Evolutionary conservation across 2,797 vertebrate genomes (phyloP).

Genomic region (Muscicapa comitata): DNA sequence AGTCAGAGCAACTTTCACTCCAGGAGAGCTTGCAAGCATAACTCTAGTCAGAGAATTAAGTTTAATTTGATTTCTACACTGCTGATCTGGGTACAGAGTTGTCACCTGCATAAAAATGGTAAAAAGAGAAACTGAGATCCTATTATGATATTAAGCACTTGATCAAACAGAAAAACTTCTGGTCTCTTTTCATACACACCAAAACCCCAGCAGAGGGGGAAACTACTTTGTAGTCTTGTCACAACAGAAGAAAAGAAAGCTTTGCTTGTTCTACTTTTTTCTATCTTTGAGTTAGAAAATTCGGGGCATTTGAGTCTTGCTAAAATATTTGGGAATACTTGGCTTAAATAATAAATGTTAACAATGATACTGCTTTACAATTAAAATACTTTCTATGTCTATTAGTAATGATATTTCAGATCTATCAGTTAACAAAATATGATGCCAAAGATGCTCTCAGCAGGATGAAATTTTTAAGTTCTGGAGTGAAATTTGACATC

Average conservation of each 20-base stretch:
- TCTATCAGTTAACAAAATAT: neutral
- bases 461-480: neutral
- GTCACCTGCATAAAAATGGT: neutral
- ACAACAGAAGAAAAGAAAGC: neutral
- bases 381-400: neutral
- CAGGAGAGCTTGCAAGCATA: neutral
- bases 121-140: neutral
- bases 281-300: neutral
- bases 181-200: neutral
- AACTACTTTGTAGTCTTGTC: neutral
- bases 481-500: neutral
- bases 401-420: neutral
- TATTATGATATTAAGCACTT: neutral
- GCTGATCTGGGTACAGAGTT: neutral
- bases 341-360: neutral
- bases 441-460: neutral
- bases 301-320: rapidly evolving
- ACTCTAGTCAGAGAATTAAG: neutral
- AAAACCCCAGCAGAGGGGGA: neutral
- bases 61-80: neutral
- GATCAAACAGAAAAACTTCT: neutral
- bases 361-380: neutral
- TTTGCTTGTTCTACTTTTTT: neutral
- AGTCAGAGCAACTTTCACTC: neutral
- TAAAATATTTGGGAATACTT: neutral